Conservation (phyloP, 2,797 vertebrate species). For the Loriculus beryllinus region DNA sequence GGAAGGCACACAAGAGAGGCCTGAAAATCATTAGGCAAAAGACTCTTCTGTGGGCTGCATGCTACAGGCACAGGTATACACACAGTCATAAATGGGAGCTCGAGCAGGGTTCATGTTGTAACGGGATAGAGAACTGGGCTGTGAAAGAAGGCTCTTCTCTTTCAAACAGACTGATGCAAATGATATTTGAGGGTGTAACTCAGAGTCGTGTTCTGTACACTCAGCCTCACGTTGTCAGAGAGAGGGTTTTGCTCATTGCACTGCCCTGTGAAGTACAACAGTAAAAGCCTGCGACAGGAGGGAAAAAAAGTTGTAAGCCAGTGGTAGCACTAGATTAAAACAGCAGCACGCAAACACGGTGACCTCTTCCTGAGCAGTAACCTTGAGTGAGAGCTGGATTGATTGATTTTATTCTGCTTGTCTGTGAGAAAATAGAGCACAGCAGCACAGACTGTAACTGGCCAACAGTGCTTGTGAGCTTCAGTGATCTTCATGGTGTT, state of each 20-base stretch:
- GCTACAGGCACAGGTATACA: accelerated
- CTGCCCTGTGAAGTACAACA: slow-evolving; percentile 83
- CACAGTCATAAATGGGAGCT: not conserved
- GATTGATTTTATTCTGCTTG: slow-evolving; percentile 88
- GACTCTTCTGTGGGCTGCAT: not conserved
- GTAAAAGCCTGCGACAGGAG: slow-evolving; percentile 77
- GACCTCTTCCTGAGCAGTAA: slow-evolving; percentile 63
- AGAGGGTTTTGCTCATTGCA: slow-evolving; percentile 73
- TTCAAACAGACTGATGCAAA: slow-evolving; percentile 81
- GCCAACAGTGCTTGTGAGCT: slow-evolving; percentile 79
- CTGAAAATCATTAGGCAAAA: not conserved
- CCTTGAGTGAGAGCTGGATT: slow-evolving; percentile 83
- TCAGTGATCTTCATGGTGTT: slow-evolving; percentile 88
- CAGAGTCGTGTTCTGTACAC: slow-evolving; percentile 76
- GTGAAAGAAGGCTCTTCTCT: slow-evolving; percentile 82
- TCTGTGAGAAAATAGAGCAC: slow-evolving; percentile 83
- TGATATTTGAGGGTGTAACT: slow-evolving; percentile 79
- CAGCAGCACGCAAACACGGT: not conserved
- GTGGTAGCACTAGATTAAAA: slow-evolving; percentile 29
- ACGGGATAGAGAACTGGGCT: slow-evolving; percentile 79
- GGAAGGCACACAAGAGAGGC: not conserved
- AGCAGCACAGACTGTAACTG: slow-evolving; percentile 80
- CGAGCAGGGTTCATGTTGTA: not conserved
- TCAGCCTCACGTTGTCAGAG: slow-evolving; percentile 70
- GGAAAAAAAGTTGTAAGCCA: not conserved